A percentile compares a stretch with the other conserved stretches of the same genome.
Evolutionary conservation across 2,888 invertebrate species (phyloP).

Genomic region (Zaprionus obscuricornis): DNA sequence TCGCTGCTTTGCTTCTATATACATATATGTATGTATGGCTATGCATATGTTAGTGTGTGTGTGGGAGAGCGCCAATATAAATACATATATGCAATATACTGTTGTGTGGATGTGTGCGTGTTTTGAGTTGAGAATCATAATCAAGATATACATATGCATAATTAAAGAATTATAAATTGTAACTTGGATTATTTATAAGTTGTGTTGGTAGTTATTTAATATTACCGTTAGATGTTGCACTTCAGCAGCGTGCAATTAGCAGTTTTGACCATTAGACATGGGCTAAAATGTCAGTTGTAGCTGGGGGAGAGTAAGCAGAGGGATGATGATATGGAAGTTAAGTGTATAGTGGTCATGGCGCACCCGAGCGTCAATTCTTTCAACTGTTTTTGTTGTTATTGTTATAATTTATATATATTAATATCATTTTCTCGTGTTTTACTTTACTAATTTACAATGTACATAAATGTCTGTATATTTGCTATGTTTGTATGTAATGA

Average conservation of each 20-base stretch:
- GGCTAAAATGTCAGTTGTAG: no score
- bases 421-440: constrained; percentile 34
- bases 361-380: constrained; percentile 23
- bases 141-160: constrained; percentile 33
- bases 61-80: constrained; percentile 4
- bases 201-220: constrained; percentile 43
- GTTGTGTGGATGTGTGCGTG: constrained; percentile 1
- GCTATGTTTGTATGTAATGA: no score
- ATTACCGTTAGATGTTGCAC: constrained; percentile 38
- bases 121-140: background rate
- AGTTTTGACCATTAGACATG: constrained; percentile 33
- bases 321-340: constrained; percentile 3
- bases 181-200: constrained; percentile 50
- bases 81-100: constrained; percentile 1
- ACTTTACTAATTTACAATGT: constrained; percentile 47
- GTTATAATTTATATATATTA: constrained; percentile 1
- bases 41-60: background rate
- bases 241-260: constrained; percentile 40
- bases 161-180: constrained; percentile 50
- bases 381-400: no score
- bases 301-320: background rate
- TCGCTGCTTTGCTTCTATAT: constrained; percentile 21
- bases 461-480: background rate
- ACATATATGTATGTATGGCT: no score
- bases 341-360: constrained; percentile 3